Base-by-base conservation (phyloP, 2,888 invertebrate genomes). In the Timema podura region DNA sequence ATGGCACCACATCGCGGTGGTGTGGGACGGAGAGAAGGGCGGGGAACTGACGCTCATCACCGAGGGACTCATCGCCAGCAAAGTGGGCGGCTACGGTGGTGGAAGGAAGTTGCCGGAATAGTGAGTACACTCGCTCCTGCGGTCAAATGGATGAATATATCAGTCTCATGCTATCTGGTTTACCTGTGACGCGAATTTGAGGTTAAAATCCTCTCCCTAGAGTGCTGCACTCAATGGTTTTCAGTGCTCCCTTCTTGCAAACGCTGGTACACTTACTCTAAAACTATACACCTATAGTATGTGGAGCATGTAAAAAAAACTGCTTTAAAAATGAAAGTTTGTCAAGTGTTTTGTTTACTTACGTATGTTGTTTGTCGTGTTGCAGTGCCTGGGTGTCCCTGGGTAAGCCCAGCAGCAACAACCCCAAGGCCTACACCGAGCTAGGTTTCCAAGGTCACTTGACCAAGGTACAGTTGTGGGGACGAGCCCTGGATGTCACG, bases 401-500 rank as follows among this genome's bases (percentile, higher is more conserved):
- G 64, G 97, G 96, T 68, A 93, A 94, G 79, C 95, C 96, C 65
- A 89, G 92, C 79, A 88, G 89, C 9, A 91, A 91, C 75, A 90
- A 89, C 79, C 86, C 89, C n/a, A 91, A 91, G 77, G 88, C 89
- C 0, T 94, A 93, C 77, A 91, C 92, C 0, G 95, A 95, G 81
- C 85, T 90, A 64, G 96, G 96, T n/a, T 96, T 96, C 89, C 94
- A 95, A 85, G 98, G 98, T 47, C 93, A 95, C 77, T 83, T 98
- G 57, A 96, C 95, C 9, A 93, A 96, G 81, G 92, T 96, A 48
- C 96, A 97, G 83, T 89, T 97, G 71, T 98, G 97, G 97, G 91
- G 91, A 76, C 87, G 95, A 64, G 93, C 95, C 54, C 84, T 97
- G 0, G 96, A 96, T 79, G 91, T 95, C 16, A 94, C 95, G 6